Base-by-base conservation (phyloP, 2,113 vertebrate species). In the Naja naja region DNA sequence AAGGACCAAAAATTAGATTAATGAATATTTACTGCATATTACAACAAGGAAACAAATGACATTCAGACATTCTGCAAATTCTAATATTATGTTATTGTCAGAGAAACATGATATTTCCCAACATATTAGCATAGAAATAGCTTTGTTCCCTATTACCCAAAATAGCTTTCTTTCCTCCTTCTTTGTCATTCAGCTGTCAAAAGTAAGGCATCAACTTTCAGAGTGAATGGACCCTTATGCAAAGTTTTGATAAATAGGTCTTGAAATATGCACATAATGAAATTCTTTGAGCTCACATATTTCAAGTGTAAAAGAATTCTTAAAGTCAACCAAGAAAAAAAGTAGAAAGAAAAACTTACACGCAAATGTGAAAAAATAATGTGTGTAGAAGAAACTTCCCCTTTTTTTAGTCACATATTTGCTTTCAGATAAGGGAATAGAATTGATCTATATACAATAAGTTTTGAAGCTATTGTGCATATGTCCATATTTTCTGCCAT, bases 1-100 rank as follows among this genome's bases (percentile, higher is more conserved):
- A 94, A 97, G 96, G 94, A 94, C 96, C 96, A 94, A 93, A 43
- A 95, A 95, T 92, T 87, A 92, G 92, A 95, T 96, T 96, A 97
- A 96, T 93, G 93, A 94, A 85, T 91, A 54, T 94, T 95, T 96
- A 92, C 94, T 96, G 93, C 95, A 96, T 92, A 86, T 93, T 92
- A 94, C 5, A 89, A 54, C 34, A 89, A 85, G 22, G 94, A 56
- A 93, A 30, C 56, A 94, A 95, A 91, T 94, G 92, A 27, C 90
- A 7, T 81, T 93, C 96, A 96, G 96, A 95, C 92, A 85, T 95
- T 96, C 94, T 69, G 93, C 86, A 90, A 94, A 95, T 49, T 90
- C 1, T 58, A 92, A 49, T 60, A 85, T 92, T 43, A 25, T 39
- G 10, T 53, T 93, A 86, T 53, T 95, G 91, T 90, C 89, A 95